These are phyloP conservation scores for Bungarus multicinctus DNA, from an alignment of 2,113 vertebrate genomes.

Conservation along the genomic window DNA sequence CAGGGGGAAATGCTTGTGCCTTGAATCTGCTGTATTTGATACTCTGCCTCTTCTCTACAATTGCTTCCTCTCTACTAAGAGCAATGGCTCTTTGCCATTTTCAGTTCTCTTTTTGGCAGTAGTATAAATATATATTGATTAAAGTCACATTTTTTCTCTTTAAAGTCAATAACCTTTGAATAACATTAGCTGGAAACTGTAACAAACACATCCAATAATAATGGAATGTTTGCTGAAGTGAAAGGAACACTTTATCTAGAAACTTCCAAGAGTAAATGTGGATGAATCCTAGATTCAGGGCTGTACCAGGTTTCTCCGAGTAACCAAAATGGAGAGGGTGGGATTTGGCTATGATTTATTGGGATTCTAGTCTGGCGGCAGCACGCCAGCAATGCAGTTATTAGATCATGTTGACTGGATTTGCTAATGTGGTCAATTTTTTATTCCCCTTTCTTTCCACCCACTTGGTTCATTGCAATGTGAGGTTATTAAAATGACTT, in stretches of 20 bases:
- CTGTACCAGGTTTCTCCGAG: not conserved
- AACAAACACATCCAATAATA: slow-evolving; percentile 22
- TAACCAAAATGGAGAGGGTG: no score
- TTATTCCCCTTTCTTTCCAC: not conserved
- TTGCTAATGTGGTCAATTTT: not conserved
- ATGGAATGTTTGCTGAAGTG: slow-evolving; percentile 11
- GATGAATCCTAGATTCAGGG: not conserved
- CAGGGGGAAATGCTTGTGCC: not conserved
- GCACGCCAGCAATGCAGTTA: not conserved
- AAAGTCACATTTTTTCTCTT: slow-evolving; percentile 15
- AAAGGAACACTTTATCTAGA: not conserved
- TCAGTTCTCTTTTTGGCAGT: slow-evolving; percentile 24
- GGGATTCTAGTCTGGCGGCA: not conserved
- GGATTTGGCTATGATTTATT: not conserved
- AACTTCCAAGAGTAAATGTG: not conserved
- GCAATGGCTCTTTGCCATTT: slow-evolving; percentile 3
- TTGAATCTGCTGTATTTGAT: not conserved
- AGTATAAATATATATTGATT: slow-evolving; percentile 12
- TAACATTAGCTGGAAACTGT: slow-evolving; percentile 27
- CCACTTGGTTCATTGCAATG: not conserved
- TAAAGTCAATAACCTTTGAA: slow-evolving; percentile 32
- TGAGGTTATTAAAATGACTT: not conserved
- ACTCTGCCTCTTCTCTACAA: not conserved
- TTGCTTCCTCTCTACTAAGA: not conserved
- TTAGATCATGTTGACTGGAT: not conserved